These are phyloP conservation scores for Abrostola triplasia DNA, from an alignment of 2,888 invertebrate species.

Conservation along the genomic window DNA sequence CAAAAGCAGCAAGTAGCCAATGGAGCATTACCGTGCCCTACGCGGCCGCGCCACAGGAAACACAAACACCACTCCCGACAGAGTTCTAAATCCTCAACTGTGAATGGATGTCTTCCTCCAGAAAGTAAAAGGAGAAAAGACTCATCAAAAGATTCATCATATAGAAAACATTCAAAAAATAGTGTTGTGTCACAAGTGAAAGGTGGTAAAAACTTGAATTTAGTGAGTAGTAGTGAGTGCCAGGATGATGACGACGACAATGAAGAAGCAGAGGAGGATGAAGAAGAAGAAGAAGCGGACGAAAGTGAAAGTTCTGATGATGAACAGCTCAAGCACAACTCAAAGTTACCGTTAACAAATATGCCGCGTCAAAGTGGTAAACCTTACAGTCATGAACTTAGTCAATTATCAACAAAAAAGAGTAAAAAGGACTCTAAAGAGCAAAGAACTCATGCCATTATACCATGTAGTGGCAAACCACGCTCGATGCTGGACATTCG, in stretches of 20 bases:
- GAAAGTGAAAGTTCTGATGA: slow-evolving; percentile 82
- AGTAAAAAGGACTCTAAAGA: slow-evolving; percentile 81
- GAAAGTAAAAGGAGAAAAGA: slow-evolving; percentile 81
- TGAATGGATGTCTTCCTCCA: slow-evolving; percentile 78
- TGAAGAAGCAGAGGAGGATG: slow-evolving; percentile 62
- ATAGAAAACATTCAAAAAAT: slow-evolving; percentile 75
- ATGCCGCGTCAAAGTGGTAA: slow-evolving; percentile 83
- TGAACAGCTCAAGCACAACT: slow-evolving; percentile 83
- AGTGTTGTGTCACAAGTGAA: slow-evolving; percentile 79
- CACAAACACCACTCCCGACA: slow-evolving; percentile 82
- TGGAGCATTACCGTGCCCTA: slow-evolving; percentile 73
- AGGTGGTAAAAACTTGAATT: slow-evolving; percentile 87
- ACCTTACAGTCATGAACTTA: slow-evolving; percentile 88
- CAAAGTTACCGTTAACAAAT: slow-evolving; percentile 83
- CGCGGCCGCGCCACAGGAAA: slow-evolving; percentile 78
- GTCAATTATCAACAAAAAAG: slow-evolving; percentile 87
- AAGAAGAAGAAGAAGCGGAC: slow-evolving; percentile 59
- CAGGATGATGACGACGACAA: slow-evolving; percentile 73
- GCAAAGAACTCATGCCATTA: slow-evolving; percentile 77
- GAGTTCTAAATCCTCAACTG: slow-evolving; percentile 69
- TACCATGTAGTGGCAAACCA: slow-evolving; percentile 85
- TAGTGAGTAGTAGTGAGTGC: slow-evolving; percentile 87
- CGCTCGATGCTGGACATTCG: slow-evolving; percentile 85
- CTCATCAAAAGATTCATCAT: slow-evolving; percentile 77
- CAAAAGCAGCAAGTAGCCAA: slow-evolving; percentile 78